Evolutionary conservation across 2,888 invertebrate species (phyloP), one percentile per base, ranked within the genome.

Genomic region (Apamea crenata): DNA sequence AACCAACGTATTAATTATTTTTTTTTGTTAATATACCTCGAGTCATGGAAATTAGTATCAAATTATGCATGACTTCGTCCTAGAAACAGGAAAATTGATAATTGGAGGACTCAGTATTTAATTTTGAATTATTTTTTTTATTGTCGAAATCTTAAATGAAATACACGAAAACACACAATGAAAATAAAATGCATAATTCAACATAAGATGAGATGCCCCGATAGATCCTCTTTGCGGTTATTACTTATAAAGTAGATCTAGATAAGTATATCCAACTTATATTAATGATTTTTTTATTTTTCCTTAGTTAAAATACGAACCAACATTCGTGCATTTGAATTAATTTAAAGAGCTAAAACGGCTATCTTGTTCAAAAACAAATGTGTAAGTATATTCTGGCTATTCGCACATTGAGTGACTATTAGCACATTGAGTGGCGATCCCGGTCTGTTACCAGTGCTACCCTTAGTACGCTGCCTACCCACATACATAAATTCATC

Each of bases 401-500:
- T 50, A 82, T 82, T 85, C 81, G 50, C 82, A 81, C 85, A 74
- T 85, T 74, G 29, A 82, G 74, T 85, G 70, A n/a, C n/a, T n/a
- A 82, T 82, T 85, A 85, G 50, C 82, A 81, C 85, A 74, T 85
- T 74, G 29, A 82, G 74, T 85, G 70, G 66, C n/a, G 66, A 47
- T 67, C 47, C 67, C 61, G 59, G 25, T 61, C 69, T 61, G 47
- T 85, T 50, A 36, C 53, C 84, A 36, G 44, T 25, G 25, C 50
- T 66, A 70, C 61, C 80, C 56, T 70, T 44, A 80, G 63, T 21
- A 32, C 7, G 4, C n/a, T n/a, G 56, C n/a, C 44, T 68, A 61
- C 14, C 40, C 75, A 70, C 61, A 83, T 86, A 82, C 82, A 83
- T 83, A 71, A 47, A 86, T 83, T 85, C 86, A 83, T 83, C 82